A percentile compares a stretch with the other conserved stretches of the same genome.
Conservation (phyloP, 2,888 invertebrate species). For the Ichneumoninae sp. region DNA sequence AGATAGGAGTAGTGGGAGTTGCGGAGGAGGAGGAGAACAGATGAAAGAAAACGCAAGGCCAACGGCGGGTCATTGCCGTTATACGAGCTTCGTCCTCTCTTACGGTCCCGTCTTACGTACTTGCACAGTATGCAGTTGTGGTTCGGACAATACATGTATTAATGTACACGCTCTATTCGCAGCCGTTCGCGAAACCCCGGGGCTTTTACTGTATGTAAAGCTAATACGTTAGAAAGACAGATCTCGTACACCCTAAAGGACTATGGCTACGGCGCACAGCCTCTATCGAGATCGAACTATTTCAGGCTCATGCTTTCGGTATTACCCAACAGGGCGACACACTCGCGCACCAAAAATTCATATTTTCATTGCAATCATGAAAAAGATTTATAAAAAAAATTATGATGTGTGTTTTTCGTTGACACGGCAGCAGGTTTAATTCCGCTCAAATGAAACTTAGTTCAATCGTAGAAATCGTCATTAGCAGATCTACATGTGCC, state of each 20-base stretch:
- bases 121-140: conserved; percentile 1
- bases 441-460: neutral
- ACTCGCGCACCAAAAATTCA: neutral
- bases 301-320: neutral
- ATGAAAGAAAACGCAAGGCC: conserved; percentile 81
- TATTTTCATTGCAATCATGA: neutral
- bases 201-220: conserved; percentile 8
- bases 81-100: conserved; percentile 70
- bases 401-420: neutral
- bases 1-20: conserved; percentile 43
- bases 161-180: neutral
- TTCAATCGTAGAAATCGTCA: neutral
- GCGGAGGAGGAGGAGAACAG: conserved; percentile 70
- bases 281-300: neutral
- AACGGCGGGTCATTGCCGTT: conserved; percentile 81
- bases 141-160: neutral
- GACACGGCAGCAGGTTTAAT: neutral
- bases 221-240: conserved; percentile 13
- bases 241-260: neutral
- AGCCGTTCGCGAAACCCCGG: conserved; percentile 2
- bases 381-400: too few species aligned
- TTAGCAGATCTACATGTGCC: neutral
- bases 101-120: conserved; percentile 56
- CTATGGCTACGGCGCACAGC: neutral
- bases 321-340: neutral